These are phyloP conservation scores for Cloeon dipterum DNA, from an alignment of 2,888 invertebrate species.

Conservation along the genomic window DNA sequence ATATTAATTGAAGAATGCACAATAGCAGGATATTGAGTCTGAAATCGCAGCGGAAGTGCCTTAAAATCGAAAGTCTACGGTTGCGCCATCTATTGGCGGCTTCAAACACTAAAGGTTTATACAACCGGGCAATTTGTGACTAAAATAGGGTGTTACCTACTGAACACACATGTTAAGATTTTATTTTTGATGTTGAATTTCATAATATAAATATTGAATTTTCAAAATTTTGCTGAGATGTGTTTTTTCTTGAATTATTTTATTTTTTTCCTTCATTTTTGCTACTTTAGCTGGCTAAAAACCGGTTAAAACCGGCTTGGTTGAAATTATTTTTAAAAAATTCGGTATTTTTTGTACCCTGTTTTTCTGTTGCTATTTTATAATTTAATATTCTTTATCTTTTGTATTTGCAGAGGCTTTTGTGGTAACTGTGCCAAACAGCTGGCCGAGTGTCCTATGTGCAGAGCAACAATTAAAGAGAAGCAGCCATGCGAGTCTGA, in stretches of 20 bases:
- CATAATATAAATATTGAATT: neutral
- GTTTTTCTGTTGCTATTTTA: constrained; percentile 9
- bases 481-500: neutral
- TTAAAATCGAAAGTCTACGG: no score
- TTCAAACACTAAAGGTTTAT: no score
- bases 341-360: constrained; percentile 6
- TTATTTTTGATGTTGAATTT: no score
- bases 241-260: neutral
- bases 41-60: no score
- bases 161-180: no score
- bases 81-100: no score
- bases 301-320: no score
- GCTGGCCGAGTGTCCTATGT: constrained; percentile 69
- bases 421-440: constrained; percentile 57
- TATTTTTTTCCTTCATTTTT: neutral
- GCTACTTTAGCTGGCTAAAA: no score
- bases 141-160: no score
- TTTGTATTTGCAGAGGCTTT: constrained; percentile 41
- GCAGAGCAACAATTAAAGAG: constrained; percentile 37
- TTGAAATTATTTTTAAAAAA: constrained; percentile 3
- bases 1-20: no score
- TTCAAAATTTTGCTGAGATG: constrained; percentile 1
- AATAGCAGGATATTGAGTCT: no score
- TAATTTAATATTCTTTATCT: constrained; percentile 9
- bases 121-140: no score